These are phyloP conservation scores for Manis crassicaudata DNA, from an alignment of 2,797 vertebrate species.

Conservation along the genomic window DNA sequence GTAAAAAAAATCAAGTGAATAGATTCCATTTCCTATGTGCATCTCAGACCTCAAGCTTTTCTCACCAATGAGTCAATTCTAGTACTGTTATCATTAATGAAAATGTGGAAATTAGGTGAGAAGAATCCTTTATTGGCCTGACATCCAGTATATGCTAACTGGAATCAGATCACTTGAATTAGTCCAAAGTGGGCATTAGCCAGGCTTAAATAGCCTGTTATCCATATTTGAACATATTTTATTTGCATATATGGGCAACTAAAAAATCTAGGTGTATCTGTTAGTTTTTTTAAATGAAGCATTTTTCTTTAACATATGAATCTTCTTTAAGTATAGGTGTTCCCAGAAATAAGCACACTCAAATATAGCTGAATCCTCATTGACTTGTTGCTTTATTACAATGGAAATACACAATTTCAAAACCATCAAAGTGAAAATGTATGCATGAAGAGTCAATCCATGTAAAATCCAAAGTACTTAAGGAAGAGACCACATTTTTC, in stretches of 20 bases:
- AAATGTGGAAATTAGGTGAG: background rate
- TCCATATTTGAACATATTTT: background rate
- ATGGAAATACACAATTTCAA: slow-evolving; percentile 63
- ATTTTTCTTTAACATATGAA: background rate
- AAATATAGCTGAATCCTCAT: background rate
- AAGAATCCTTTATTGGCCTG: background rate
- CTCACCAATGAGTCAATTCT: background rate
- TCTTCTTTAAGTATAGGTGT: background rate
- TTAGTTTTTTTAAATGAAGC: background rate
- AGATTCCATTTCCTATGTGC: background rate
- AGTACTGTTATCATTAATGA: background rate
- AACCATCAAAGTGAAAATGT: background rate
- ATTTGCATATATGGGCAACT: background rate
- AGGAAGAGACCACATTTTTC: slow-evolving; percentile 37
- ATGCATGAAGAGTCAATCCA: slow-evolving; percentile 56
- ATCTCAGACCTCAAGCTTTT: background rate
- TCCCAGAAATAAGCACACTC: background rate
- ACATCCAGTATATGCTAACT: background rate
- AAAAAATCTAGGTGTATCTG: background rate
- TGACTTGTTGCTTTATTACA: slow-evolving; percentile 7
- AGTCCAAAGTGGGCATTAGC: background rate
- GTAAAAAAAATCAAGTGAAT: background rate
- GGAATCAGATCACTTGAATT: background rate
- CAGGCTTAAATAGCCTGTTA: background rate
- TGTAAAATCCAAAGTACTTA: slow-evolving; percentile 65